Evolutionary conservation across 2,797 vertebrate species (phyloP).

Genomic region (Gorsachius magnificus): DNA sequence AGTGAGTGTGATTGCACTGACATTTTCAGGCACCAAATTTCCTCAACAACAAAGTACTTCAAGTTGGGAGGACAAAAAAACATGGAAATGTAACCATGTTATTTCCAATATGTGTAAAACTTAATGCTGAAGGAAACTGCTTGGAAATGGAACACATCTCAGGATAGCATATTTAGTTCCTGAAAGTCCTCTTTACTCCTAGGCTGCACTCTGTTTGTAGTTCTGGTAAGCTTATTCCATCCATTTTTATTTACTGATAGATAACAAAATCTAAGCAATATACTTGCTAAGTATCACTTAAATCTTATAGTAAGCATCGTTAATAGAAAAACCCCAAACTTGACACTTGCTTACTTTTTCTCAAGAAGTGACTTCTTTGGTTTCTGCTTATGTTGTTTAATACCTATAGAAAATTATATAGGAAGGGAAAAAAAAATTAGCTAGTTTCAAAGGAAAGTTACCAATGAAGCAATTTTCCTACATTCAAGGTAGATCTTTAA

Average conservation of each 20-base stretch:
- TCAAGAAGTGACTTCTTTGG: slow-evolving; percentile 11
- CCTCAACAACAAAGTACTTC: background rate
- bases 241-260: background rate
- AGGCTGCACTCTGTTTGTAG: background rate
- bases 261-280: background rate
- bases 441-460: background rate
- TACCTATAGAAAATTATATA: slow-evolving; percentile 45
- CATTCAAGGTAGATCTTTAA: background rate
- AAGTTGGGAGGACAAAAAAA: background rate
- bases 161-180: background rate
- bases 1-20: background rate
- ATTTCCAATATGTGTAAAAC: background rate
- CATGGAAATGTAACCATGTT: background rate
- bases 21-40: background rate
- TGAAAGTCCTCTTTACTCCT: background rate
- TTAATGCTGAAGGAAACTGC: background rate
- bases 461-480: background rate
- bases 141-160: background rate
- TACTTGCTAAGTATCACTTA: background rate
- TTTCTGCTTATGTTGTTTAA: slow-evolving; percentile 58
- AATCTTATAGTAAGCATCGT: background rate
- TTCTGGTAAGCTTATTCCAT: background rate
- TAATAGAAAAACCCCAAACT: background rate
- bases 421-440: background rate
- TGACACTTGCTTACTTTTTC: slow-evolving; percentile 75